Evolutionary conservation across 2,888 invertebrate genomes (phyloP).

Genomic region (Sphecodes monilicornis): DNA sequence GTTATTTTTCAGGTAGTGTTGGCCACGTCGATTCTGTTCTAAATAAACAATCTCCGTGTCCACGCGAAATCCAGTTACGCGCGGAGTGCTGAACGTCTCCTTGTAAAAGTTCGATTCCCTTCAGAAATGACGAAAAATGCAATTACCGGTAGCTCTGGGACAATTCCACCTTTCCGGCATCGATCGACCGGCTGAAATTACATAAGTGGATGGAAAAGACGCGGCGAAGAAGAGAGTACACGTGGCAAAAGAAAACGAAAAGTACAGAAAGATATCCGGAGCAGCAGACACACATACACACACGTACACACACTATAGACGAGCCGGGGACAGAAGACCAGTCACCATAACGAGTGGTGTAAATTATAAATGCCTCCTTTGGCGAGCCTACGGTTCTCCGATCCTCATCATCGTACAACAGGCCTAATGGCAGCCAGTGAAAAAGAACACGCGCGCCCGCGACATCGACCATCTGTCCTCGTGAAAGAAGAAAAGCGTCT

Average conservation of each 20-base stretch:
- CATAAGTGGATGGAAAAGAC: slow-evolving; percentile 31
- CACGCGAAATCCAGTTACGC: slow-evolving; percentile 6
- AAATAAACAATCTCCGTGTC: background rate
- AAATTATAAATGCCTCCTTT: slow-evolving; percentile 63
- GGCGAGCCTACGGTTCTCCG: slow-evolving; percentile 42
- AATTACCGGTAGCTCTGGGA: slow-evolving; percentile 18
- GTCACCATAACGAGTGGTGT: slow-evolving; percentile 54
- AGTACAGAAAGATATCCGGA: background rate
- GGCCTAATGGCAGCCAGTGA: slow-evolving; percentile 64
- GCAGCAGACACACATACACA: background rate
- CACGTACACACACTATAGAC: background rate
- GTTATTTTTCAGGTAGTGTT: background rate
- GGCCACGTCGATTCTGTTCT: background rate
- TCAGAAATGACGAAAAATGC: slow-evolving; percentile 11
- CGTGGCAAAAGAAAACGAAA: slow-evolving; percentile 19
- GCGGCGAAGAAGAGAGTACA: background rate
- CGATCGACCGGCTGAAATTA: slow-evolving; percentile 37
- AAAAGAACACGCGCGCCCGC: slow-evolving; percentile 60
- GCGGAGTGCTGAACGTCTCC: background rate
- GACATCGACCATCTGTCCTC: slow-evolving; percentile 67
- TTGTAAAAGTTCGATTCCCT: background rate
- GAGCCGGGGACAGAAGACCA: slow-evolving; percentile 13
- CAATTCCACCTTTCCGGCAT: slow-evolving; percentile 10
- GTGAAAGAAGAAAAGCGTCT: slow-evolving; percentile 68
- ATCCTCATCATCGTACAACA: slow-evolving; percentile 58